Percentiles rank a stretch among this genome's conserved stretches.
Evolutionary conservation across 2,113 vertebrate genomes (phyloP).

Genomic region (Heterocephalus glaber): DNA sequence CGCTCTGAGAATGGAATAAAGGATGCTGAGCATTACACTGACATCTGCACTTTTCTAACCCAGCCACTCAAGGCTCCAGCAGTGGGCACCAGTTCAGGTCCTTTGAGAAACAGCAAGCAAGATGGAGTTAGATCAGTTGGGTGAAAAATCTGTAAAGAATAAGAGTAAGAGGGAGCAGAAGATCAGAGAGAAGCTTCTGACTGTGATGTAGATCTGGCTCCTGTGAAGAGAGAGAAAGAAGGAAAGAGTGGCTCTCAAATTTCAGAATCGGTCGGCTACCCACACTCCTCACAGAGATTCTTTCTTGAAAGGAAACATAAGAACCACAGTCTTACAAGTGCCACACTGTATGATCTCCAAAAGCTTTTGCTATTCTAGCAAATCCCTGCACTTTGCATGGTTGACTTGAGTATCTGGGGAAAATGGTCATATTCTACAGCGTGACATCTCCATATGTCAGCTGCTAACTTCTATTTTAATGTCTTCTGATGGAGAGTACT

Average conservation of each 20-base stretch:
- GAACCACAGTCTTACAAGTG: background rate
- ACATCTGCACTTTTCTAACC: background rate
- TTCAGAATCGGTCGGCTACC: background rate
- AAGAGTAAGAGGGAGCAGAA: background rate
- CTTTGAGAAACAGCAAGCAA: background rate
- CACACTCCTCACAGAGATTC: background rate
- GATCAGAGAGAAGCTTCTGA: background rate
- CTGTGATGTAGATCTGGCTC: background rate
- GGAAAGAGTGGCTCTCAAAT: background rate
- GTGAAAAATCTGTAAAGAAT: background rate
- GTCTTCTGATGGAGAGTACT: background rate
- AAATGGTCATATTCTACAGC: background rate
- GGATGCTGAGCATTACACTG: accelerated
- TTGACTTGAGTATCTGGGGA: background rate
- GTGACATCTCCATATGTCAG: background rate
- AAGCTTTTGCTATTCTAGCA: background rate
- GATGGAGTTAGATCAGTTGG: background rate
- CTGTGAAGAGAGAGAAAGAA: background rate
- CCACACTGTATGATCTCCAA: background rate
- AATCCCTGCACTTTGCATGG: background rate
- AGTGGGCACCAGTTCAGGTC: background rate
- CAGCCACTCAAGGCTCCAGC: background rate
- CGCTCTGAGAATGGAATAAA: background rate
- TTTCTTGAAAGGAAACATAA: background rate
- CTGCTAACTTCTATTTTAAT: background rate